Conservation (phyloP, 1,140 invertebrate species). For the Lycorma delicatula region DNA sequence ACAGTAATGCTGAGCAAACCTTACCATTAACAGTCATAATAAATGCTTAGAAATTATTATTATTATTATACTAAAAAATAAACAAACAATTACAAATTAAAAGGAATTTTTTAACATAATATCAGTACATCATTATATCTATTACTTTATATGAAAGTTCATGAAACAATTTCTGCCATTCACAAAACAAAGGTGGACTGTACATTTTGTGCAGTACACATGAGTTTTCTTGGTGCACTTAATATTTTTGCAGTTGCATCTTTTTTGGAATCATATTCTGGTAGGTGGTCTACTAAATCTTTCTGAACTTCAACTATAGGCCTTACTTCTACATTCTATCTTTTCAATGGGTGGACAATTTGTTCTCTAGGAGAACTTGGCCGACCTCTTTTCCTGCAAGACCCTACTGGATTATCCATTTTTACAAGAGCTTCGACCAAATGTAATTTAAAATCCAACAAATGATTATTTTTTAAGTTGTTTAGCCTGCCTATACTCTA, state of each 20-base stretch:
- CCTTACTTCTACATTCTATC: background rate
- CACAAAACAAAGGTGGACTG: background rate
- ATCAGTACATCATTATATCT: too few species aligned
- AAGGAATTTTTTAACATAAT: too few species aligned
- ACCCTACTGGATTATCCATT: background rate
- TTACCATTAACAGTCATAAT: too few species aligned
- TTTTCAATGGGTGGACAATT: background rate
- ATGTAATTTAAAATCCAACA: background rate
- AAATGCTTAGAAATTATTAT: too few species aligned
- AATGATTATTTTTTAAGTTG: background rate
- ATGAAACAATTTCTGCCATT: background rate
- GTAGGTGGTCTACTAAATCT: background rate
- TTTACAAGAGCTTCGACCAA: background rate
- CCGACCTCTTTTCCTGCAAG: background rate
- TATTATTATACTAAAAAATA: too few species aligned
- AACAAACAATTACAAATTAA: too few species aligned
- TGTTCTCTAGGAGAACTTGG: background rate
- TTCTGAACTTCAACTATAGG: background rate
- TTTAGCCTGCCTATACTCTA: background rate
- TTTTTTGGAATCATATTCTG: background rate
- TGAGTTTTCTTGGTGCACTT: background rate
- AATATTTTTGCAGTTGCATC: background rate
- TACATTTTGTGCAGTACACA: background rate
- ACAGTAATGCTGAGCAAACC: too few species aligned
- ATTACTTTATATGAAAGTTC: too few species aligned